Percentiles rank a stretch among this genome's conserved stretches.
phyloP scores from a whole-genome alignment of 2,113 vertebrate genomes.

The Nycticorax nycticorax region DNA sequence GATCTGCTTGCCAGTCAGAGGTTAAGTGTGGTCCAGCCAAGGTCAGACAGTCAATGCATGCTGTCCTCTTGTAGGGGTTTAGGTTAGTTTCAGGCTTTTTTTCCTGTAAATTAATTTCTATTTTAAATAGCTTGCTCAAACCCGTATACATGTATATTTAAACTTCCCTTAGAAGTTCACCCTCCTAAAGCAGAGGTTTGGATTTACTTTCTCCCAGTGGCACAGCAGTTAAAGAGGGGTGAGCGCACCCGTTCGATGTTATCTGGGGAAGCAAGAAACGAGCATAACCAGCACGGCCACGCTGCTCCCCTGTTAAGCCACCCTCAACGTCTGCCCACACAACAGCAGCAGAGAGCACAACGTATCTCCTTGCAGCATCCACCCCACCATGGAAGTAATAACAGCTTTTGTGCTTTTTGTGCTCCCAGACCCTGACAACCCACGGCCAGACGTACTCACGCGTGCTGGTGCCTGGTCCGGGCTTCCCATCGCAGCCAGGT shows the following conservation, averaged over 20 bases:
- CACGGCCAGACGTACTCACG: neutral
- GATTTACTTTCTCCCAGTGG: neutral
- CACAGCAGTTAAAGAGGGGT: neutral
- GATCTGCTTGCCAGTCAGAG: neutral
- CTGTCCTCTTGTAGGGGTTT: neutral
- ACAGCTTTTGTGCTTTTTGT: neutral
- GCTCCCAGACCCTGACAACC: neutral
- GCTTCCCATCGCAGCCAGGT: neutral
- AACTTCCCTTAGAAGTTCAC: neutral
- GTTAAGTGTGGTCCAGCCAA: neutral
- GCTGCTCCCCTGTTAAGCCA: neutral
- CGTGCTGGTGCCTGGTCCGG: neutral
- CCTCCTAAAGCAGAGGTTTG: neutral
- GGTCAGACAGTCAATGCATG: neutral
- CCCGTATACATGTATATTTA: neutral
- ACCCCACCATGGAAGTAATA: neutral
- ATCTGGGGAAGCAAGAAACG: neutral
- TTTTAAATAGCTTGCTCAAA: neutral
- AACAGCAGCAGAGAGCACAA: neutral
- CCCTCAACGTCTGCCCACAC: neutral
- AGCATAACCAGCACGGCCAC: neutral
- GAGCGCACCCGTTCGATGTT: neutral
- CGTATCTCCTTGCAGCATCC: neutral
- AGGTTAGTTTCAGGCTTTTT: neutral
- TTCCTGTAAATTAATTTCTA: neutral